Conservation (phyloP, 2,888 invertebrate genomes). For the Steromphala cineraria region DNA sequence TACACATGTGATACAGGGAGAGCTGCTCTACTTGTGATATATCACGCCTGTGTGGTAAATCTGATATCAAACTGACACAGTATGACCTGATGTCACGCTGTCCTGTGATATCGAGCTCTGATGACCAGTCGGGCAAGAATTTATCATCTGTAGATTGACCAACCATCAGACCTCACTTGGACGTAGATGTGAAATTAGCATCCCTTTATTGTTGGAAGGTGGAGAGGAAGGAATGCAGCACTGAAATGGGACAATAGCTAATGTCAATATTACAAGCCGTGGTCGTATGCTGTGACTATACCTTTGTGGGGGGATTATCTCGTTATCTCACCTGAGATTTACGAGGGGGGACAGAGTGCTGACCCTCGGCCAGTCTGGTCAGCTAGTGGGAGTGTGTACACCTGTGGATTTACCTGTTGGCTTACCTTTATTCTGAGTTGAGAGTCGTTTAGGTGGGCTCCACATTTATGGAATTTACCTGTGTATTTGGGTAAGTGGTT, state of each 20-base stretch:
- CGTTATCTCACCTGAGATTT: slow-evolving; percentile 8
- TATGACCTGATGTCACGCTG: too few species aligned
- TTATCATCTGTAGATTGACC: neutral
- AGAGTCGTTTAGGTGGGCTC: too few species aligned
- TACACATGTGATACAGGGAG: too few species aligned
- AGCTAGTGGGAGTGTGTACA: neutral
- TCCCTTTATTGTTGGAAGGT: neutral
- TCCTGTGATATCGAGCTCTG: too few species aligned
- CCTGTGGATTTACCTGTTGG: neutral
- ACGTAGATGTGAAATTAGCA: neutral
- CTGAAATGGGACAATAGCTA: neutral
- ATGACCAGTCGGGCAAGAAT: neutral
- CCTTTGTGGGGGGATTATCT: neutral
- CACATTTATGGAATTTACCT: too few species aligned
- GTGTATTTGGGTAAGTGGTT: too few species aligned
- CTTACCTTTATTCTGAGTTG: neutral
- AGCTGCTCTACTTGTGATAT: too few species aligned
- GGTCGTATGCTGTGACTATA: neutral
- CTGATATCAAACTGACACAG: too few species aligned
- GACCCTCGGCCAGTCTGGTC: neutral
- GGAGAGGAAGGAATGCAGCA: neutral
- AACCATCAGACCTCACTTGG: neutral
- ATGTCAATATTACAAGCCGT: neutral
- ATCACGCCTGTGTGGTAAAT: too few species aligned
- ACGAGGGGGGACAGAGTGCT: neutral